Percentiles rank a stretch among this genome's conserved stretches.
These are phyloP conservation scores for Momotus momota DNA, from an alignment of 2,797 vertebrate species.

Conservation along the genomic window DNA sequence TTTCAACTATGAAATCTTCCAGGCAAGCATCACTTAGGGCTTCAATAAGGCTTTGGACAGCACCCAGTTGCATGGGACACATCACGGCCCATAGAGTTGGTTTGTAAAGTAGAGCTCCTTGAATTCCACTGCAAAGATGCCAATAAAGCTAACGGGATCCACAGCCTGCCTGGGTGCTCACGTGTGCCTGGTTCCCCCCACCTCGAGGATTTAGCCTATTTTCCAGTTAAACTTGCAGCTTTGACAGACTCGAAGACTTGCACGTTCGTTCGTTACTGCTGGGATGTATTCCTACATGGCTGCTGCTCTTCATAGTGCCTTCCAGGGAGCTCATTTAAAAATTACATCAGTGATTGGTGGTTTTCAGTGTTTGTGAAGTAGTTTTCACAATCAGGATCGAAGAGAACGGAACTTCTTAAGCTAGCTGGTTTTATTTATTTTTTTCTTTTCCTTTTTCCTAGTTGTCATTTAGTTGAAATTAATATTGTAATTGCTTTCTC, in stretches of 20 bases:
- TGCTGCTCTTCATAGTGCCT: background rate
- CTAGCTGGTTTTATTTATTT: background rate
- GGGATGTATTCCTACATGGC: background rate
- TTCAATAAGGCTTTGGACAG: background rate
- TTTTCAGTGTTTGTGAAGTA: background rate
- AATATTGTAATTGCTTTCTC: slow-evolving; percentile 42
- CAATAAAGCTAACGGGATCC: background rate
- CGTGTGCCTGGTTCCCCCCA: background rate
- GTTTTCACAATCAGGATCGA: background rate
- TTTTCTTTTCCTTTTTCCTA: background rate
- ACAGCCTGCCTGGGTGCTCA: accelerated
- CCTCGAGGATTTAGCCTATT: background rate
- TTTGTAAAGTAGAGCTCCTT: background rate
- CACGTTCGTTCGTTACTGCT: background rate
- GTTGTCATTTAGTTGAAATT: slow-evolving; percentile 42
- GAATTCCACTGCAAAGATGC: background rate
- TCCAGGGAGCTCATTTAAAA: background rate
- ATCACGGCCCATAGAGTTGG: accelerated
- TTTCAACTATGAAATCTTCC: background rate
- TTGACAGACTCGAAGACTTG: background rate
- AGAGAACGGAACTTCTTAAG: background rate
- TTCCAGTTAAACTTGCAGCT: background rate
- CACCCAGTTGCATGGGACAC: too few relatives aligned
- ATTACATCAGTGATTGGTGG: background rate
- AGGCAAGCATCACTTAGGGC: background rate